Percentiles rank a stretch among this genome's conserved stretches.
Evolutionary conservation across 2,797 vertebrate species (phyloP).

Genomic region (Spinibarbus caldwelli): DNA sequence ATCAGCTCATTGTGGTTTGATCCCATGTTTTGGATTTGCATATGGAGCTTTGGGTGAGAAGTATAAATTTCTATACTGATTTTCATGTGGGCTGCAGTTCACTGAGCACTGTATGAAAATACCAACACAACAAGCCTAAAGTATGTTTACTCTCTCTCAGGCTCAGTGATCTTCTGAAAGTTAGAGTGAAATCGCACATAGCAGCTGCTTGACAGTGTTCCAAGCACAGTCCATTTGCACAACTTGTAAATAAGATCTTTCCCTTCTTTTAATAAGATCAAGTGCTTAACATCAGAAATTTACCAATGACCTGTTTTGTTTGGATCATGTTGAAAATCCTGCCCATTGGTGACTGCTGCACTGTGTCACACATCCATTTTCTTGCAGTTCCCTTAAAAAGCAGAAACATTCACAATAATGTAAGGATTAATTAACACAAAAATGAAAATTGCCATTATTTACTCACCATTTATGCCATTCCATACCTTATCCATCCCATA

Average conservation of each 20-base stretch:
- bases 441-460: background rate
- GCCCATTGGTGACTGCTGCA: conserved; percentile 14
- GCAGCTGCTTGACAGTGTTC: conserved; percentile 29
- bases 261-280: background rate
- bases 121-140: conserved; percentile 30
- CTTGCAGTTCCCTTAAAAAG: background rate
- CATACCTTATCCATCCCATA: too few relatives aligned
- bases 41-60: conserved; percentile 28
- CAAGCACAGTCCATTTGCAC: conserved; percentile 41
- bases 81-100: conserved; percentile 25
- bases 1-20: conserved; percentile 38
- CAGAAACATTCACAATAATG: background rate
- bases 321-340: conserved; percentile 22
- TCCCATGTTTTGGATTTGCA: conserved; percentile 38
- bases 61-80: conserved; percentile 17
- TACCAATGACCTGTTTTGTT: conserved; percentile 15
- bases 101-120: conserved; percentile 38
- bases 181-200: conserved; percentile 24
- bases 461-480: background rate
- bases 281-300: conserved; percentile 18
- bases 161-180: conserved; percentile 14
- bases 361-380: background rate
- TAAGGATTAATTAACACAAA: background rate
- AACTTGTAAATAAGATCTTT: conserved; percentile 37
- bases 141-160: conserved; percentile 39